Base-by-base conservation (phyloP, 1,140 invertebrate genomes). In the Drepana arcuata region DNA sequence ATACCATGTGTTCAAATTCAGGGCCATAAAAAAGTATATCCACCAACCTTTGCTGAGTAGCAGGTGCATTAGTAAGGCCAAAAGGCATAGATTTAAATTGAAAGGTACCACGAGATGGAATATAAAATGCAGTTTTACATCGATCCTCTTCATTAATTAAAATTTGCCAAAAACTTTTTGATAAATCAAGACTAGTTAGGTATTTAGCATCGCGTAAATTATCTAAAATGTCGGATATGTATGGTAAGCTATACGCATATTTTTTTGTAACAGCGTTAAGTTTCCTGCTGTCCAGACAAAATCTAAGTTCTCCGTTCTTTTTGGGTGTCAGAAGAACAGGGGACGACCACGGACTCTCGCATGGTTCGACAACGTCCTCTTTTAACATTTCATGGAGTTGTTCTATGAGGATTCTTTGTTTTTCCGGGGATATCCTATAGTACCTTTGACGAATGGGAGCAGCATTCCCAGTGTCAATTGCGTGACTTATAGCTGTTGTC, bases 201-300 rank as follows among this genome's bases (percentile, higher is more conserved):
- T 29, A 29, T n/a, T 29, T 42, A 1, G 50, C 32, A 1, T 26
- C 24, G 6, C n/a, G 4, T 6, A 16, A 6, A 11, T 15, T 16
- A 27, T 33, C 11, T 6, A 40, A 29, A 16, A 9, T 26, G 2
- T 16, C 14, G 11, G 34, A 35, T 2, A 35, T 13, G 2, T 34
- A 37, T 3, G 11, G 26, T 3, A 15, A 29, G 13, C 21, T 52
- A 21, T 45, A 82, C 2, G 59, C 60, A 34, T 81, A 66, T 14
- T 49, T 48, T 6, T 67, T 16, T 1, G 24, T 26, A 2, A 26
- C 24, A 26, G 24, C 6, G 24, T 26, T 26, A 3, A 26, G 10
- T 10, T 26, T 26, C n/a, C 24, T 4, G 24, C 24, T 26, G n/a
- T 26, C 24, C 4, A 26, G n/a, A 10, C 24, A 26, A 26, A 26